Evolutionary conservation across 2,113 vertebrate genomes (phyloP).

Genomic region (Tretioscincus oriximinensis): DNA sequence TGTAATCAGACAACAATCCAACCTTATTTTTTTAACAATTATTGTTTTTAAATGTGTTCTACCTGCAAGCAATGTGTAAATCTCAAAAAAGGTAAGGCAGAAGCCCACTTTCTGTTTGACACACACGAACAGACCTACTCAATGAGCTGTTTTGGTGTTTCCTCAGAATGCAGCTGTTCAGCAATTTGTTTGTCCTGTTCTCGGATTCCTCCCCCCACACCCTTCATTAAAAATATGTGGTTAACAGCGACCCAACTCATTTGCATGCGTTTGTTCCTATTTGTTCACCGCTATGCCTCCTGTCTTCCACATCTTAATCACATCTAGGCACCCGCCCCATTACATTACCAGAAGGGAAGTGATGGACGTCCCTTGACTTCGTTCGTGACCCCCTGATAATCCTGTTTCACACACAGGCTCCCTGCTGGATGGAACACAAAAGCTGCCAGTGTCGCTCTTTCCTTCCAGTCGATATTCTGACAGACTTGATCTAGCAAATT

Average conservation of each 20-base stretch:
- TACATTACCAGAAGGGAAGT: slow-evolving; percentile 88
- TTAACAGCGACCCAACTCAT: slow-evolving; percentile 75
- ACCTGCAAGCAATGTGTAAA: slow-evolving; percentile 48
- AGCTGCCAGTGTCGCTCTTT: slow-evolving; percentile 89
- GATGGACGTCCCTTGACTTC: slow-evolving; percentile 96
- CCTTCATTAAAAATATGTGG: slow-evolving; percentile 78
- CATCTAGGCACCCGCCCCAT: slow-evolving; percentile 82
- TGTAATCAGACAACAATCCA: slow-evolving; percentile 42
- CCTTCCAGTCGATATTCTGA: slow-evolving; percentile 96
- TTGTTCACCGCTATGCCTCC: slow-evolving; percentile 77
- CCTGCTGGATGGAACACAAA: slow-evolving; percentile 93
- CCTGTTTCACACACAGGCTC: slow-evolving; percentile 98
- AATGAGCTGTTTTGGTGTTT: slow-evolving; percentile 56
- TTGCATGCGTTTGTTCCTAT: slow-evolving; percentile 85
- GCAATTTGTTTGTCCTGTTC: slow-evolving; percentile 72
- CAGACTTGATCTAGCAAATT: slow-evolving; percentile 99
- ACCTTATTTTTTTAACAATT: not conserved
- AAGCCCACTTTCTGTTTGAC: not conserved
- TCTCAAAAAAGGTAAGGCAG: slow-evolving; percentile 7
- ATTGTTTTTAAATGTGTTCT: slow-evolving; percentile 33
- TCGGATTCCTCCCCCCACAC: slow-evolving; percentile 49
- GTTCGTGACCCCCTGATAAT: slow-evolving; percentile 98
- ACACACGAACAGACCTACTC: slow-evolving; percentile 15
- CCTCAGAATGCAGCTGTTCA: slow-evolving; percentile 66
- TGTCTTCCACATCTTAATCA: slow-evolving; percentile 94